phyloP scores from a whole-genome alignment of 2,797 vertebrate species.

The Acipenser oxyrinchus region DNA sequence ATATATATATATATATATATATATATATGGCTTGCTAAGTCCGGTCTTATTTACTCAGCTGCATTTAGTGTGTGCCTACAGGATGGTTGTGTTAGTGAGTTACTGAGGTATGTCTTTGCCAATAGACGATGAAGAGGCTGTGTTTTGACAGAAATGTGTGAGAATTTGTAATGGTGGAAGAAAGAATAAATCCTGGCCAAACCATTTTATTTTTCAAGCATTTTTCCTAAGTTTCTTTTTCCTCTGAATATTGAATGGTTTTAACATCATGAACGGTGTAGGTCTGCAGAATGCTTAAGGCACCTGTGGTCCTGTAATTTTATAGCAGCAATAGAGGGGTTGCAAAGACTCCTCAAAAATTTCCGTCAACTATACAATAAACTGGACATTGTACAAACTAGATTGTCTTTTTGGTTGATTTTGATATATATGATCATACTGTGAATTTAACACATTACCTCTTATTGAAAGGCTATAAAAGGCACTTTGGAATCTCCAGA shows the following conservation, averaged over 20 bases:
- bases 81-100: conserved; percentile 43
- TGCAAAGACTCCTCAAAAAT: too few species aligned
- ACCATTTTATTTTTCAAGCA: conserved; percentile 32
- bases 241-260: conserved; percentile 9
- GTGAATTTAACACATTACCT: too few species aligned
- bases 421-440: too few species aligned
- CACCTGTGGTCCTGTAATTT: too few species aligned
- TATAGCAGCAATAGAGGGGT: too few species aligned
- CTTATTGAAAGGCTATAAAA: too few species aligned
- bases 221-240: conserved; percentile 23
- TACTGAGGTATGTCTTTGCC: conserved; percentile 52
- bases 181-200: conserved; percentile 47
- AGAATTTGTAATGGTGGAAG: conserved; percentile 48
- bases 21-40: conserved; percentile 34
- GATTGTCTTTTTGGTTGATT: too few species aligned
- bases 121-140: conserved; percentile 47
- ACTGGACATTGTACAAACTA: too few species aligned
- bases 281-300: too few species aligned
- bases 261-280: conserved; percentile 15
- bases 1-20: conserved; percentile 2
- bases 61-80: conserved; percentile 52
- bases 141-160: conserved; percentile 53
- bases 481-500: too few species aligned
- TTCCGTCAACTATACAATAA: too few species aligned
- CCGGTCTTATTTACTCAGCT: conserved; percentile 59